A percentile compares a stretch with the other conserved stretches of the same genome.
Conservation (phyloP, 2,113 vertebrate species). For the Paedocypris sp. region DNA sequence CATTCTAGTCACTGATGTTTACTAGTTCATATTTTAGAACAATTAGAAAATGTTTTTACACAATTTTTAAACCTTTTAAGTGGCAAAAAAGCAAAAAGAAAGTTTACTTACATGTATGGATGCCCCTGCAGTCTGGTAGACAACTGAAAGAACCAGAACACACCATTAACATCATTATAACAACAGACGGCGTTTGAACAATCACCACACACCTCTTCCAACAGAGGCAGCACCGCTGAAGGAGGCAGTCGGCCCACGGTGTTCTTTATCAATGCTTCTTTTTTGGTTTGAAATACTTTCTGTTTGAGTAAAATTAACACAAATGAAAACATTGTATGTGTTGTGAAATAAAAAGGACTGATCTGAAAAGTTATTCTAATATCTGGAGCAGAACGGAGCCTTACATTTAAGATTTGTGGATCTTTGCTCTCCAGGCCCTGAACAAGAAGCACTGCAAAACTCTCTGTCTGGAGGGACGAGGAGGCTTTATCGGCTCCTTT, state of each 20-base stretch:
- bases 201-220: constrained; percentile 73
- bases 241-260: constrained; percentile 85
- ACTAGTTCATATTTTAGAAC: no score
- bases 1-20: no score
- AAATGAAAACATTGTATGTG: neutral
- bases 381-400: constrained; percentile 24
- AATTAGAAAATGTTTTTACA: neutral
- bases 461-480: constrained; percentile 75
- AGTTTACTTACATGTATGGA: constrained; percentile 72
- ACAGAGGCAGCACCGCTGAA: constrained; percentile 77
- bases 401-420: constrained; percentile 78
- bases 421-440: constrained; percentile 94
- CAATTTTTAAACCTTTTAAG: neutral
- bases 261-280: constrained; percentile 77
- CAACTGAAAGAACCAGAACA: constrained; percentile 57
- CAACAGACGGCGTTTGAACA: neutral
- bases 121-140: constrained; percentile 86
- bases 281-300: constrained; percentile 89
- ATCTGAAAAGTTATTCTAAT: no score
- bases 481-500: constrained; percentile 59
- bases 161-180: neutral
- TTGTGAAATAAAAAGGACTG: no score
- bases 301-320: constrained; percentile 42
- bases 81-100: neutral
- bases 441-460: constrained; percentile 78